Percentiles rank a stretch among this genome's conserved stretches.
Conservation (phyloP, 2,888 invertebrate genomes). For the Leptogaster cylindrica region DNA sequence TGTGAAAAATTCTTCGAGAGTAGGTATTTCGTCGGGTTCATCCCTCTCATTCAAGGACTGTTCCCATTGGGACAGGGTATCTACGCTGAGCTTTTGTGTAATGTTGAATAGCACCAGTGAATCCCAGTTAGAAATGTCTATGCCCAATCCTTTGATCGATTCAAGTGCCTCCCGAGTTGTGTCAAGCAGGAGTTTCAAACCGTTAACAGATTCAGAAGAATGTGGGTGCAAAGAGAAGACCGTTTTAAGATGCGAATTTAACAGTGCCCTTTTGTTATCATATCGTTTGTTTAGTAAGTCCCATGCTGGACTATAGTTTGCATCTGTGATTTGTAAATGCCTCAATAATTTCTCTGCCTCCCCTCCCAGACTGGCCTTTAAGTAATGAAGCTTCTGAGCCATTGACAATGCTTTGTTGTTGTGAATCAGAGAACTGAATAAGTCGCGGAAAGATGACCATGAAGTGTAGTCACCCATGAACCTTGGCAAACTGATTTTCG, state of each 20-base stretch:
- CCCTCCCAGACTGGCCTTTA: neutral
- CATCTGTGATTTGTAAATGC: slow-evolving; percentile 1
- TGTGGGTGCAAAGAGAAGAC: no score
- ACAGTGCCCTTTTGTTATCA: neutral
- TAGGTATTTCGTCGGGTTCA: neutral
- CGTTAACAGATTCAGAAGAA: no score
- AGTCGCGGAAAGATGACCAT: neutral
- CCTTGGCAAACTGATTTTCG: neutral
- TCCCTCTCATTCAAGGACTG: neutral
- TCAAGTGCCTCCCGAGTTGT: no score
- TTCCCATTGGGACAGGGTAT: neutral
- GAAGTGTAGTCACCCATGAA: neutral
- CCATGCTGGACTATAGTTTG: slow-evolving; percentile 5
- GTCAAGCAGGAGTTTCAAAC: no score
- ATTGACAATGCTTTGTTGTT: neutral
- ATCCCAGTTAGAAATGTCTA: no score
- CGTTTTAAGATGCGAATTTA: neutral
- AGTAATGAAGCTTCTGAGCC: neutral
- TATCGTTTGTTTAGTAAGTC: neutral
- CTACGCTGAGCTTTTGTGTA: neutral
- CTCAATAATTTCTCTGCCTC: neutral
- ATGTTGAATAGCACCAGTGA: neutral
- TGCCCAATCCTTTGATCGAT: no score
- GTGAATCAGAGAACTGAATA: neutral
- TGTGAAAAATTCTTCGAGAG: neutral